phyloP scores from a whole-genome alignment of 2,113 vertebrate genomes.

The Serilophus lunatus region DNA sequence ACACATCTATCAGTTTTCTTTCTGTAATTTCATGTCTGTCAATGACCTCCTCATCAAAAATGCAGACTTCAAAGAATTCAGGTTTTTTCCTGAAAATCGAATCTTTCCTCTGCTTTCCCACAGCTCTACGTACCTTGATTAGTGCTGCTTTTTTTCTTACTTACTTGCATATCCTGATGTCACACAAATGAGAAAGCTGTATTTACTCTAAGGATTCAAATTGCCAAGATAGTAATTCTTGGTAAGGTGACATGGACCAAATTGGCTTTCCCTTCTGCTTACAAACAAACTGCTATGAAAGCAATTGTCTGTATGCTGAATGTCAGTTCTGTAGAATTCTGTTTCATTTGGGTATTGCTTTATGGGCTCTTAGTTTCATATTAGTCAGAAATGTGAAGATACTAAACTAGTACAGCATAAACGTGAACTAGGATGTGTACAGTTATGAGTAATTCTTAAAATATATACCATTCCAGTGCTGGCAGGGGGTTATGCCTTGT shows the following conservation, averaged over 20 bases:
- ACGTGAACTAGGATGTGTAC: background rate
- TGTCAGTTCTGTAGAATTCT: background rate
- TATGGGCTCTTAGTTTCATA: background rate
- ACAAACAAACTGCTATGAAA: background rate
- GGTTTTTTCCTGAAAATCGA: background rate
- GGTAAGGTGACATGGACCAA: background rate
- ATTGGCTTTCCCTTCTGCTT: background rate
- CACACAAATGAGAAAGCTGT: background rate
- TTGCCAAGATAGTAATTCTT: background rate
- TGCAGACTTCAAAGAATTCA: slow-evolving; percentile 17
- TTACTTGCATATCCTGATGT: no score
- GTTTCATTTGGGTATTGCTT: background rate
- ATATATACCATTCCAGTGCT: background rate
- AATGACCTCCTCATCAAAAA: background rate
- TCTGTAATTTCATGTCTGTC: slow-evolving; percentile 42
- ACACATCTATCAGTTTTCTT: slow-evolving; percentile 33
- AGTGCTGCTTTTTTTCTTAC: background rate
- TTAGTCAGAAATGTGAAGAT: background rate
- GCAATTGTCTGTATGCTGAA: background rate
- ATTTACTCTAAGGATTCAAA: background rate
- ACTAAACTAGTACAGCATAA: background rate
- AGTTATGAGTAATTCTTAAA: background rate
- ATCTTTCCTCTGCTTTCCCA: background rate
- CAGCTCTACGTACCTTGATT: background rate
- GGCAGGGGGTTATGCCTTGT: background rate